phyloP scores from a whole-genome alignment of 1,140 invertebrate species.

The Andricus grossulariae region DNA sequence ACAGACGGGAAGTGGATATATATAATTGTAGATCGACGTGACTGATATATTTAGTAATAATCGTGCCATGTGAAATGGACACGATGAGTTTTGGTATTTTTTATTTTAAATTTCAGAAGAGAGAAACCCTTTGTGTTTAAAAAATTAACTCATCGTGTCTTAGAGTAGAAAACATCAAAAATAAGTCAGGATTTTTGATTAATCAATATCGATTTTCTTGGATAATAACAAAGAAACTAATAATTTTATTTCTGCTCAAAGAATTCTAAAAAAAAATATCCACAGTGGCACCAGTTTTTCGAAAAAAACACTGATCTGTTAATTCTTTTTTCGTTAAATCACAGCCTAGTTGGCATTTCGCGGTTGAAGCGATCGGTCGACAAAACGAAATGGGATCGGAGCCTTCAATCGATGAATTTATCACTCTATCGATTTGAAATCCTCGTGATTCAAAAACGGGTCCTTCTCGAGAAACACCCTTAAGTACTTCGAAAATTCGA shows the following conservation, averaged over 20 bases:
- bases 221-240: not conserved
- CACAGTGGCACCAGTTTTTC: not conserved
- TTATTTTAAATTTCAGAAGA: too few species aligned
- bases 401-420: not conserved
- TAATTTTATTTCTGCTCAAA: not conserved
- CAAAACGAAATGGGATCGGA: not conserved
- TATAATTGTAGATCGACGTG: constrained; percentile 2
- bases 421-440: not conserved
- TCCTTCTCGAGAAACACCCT: not conserved
- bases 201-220: not conserved
- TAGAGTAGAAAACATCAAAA: too few species aligned
- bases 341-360: constrained; percentile 67
- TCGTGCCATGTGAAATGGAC: not conserved
- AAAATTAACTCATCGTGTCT: too few species aligned
- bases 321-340: constrained; percentile 57
- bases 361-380: constrained; percentile 26
- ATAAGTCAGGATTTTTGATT: too few species aligned
- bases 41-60: not conserved
- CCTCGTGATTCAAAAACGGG: not conserved
- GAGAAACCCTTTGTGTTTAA: too few species aligned
- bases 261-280: not conserved
- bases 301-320: constrained; percentile 17
- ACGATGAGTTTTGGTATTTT: too few species aligned
- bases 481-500: not conserved
- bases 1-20: not conserved